phyloP scores from a whole-genome alignment of 2,113 vertebrate species.

The Lepus timidus region DNA sequence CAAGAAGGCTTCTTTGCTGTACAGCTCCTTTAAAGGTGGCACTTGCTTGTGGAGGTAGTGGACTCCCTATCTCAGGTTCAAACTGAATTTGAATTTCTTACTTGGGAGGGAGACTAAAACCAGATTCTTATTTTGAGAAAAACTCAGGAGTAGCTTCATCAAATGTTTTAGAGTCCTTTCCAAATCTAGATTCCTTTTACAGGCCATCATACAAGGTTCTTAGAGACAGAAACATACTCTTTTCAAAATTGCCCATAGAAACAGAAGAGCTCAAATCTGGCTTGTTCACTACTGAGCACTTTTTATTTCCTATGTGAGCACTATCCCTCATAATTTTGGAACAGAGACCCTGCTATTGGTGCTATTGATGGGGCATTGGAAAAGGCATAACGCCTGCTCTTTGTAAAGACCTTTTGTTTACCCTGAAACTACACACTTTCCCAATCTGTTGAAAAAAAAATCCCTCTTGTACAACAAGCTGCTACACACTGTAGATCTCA shows the following conservation, averaged over 20 bases:
- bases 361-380: slow-evolving; percentile 70
- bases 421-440: slow-evolving; percentile 62
- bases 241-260: neutral
- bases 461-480: neutral
- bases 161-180: neutral
- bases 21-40: neutral
- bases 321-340: slow-evolving; percentile 51
- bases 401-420: slow-evolving; percentile 48
- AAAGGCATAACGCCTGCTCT: slow-evolving; percentile 74
- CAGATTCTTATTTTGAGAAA: neutral
- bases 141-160: neutral
- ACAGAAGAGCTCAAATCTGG: neutral
- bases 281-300: slow-evolving; percentile 55
- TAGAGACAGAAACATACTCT: neutral
- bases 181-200: neutral
- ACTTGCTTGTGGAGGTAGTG: neutral
- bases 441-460: neutral
- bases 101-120: neutral
- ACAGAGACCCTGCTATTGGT: slow-evolving; percentile 64
- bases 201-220: neutral
- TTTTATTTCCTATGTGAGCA: slow-evolving; percentile 65
- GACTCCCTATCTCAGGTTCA: neutral
- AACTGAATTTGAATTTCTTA: neutral
- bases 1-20: neutral
- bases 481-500: neutral